Base-by-base conservation (phyloP, 35 echinoderm and acorn worm genomes). In the Heliocidaris tuberculata region DNA sequence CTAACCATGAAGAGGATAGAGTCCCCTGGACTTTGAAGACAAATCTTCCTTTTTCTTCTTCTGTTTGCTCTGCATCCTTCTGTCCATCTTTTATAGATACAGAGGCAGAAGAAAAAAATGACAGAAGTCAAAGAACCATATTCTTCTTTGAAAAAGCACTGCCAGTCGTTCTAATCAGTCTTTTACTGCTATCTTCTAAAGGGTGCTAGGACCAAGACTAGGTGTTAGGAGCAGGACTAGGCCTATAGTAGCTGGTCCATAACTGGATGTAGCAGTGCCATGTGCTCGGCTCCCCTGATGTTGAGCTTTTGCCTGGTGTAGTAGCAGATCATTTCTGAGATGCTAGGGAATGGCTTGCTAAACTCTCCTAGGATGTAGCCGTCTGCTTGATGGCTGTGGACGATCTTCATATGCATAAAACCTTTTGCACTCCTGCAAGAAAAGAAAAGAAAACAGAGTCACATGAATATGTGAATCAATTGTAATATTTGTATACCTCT, bases 391-490 rank as follows among this genome's bases (percentile, higher is more conserved):
- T 78, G 65, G 35, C 97, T 94, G 27, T 86, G 52, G 49, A 99
- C 97, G 24, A 99, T 99, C 96, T 99, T 99, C 98, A 99, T 99
- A 85, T 99, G 98, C 98, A 99, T 99, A 50, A 97, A 99, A 48
- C 98, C 98, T 94, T 97, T 99, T 31, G 97, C 96, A 96, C 98
- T 99, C 96, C 98, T 99, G 94, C 21, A 94, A 88, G 31, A 50
- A 85, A 85, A 49, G 12, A 59, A 65, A 50, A 88, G 11, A 48
- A 91, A 90, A 60, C 31, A 27, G 12, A 31, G 13, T 78, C 49
- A 94, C 19, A 29, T 60, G 13, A 24, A 24, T 30, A 60, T 31
- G 93, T 31, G 24, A 49, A 27, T 59, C 8, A n/a, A n/a, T 21
- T n/a, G 4, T 7, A 17, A 9, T n/a, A 78, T 78, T 27, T 19